A percentile compares a stretch with the other conserved stretches of the same genome.
Evolutionary conservation across 2,888 invertebrate species (phyloP).

Genomic region (Philereme vetulata): DNA sequence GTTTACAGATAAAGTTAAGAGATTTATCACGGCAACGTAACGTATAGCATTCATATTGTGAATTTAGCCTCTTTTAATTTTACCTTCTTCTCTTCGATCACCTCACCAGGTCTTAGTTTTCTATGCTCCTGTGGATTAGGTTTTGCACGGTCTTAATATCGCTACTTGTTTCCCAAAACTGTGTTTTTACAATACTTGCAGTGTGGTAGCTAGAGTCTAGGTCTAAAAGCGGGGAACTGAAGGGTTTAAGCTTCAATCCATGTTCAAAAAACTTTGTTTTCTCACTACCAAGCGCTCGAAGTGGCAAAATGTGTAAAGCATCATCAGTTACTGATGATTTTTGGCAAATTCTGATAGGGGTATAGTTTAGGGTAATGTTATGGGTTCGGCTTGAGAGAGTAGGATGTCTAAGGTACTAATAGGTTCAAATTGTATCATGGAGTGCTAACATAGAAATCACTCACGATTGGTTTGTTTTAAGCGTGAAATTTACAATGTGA

Average conservation of each 20-base stretch:
- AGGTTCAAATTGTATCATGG: constrained; percentile 50
- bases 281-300: constrained; percentile 67
- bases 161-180: constrained; percentile 58
- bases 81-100: constrained; percentile 97
- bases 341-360: constrained; percentile 56
- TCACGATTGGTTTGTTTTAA: constrained; percentile 3
- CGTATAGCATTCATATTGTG: constrained; percentile 77
- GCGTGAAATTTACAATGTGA: constrained; percentile 1
- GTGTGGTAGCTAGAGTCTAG: constrained; percentile 61
- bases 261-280: constrained; percentile 58
- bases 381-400: constrained; percentile 82
- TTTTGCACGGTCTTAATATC: constrained; percentile 79
- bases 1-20: constrained; percentile 75
- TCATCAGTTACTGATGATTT: constrained; percentile 65
- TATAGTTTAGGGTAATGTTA: constrained; percentile 66
- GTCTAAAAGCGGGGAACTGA: constrained; percentile 71
- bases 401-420: constrained; percentile 71
- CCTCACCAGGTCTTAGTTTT: constrained; percentile 97
- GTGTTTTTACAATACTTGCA: constrained; percentile 56
- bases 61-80: constrained; percentile 75
- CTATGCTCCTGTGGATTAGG: constrained; percentile 90
- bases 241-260: constrained; percentile 68
- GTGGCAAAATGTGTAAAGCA: constrained; percentile 61
- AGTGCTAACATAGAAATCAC: constrained; percentile 45
- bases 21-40: constrained; percentile 76